Evolutionary conservation across 2,888 invertebrate species (phyloP).

Genomic region (Hesperia comma): DNA sequence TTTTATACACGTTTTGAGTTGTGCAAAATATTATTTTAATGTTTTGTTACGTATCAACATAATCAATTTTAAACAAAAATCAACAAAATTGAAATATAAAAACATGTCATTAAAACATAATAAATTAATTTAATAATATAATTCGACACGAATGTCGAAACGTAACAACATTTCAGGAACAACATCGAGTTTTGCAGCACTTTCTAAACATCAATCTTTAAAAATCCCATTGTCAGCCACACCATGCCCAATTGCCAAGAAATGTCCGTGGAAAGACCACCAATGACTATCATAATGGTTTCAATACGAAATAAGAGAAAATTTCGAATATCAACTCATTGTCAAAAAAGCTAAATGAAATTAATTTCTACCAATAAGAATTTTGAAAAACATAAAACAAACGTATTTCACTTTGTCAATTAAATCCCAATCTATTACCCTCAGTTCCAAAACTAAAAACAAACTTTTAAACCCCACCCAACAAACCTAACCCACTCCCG

Average conservation of each 20-base stretch:
- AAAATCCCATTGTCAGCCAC: conserved; percentile 41
- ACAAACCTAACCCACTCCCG: too few species aligned
- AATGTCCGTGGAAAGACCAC: conserved; percentile 40
- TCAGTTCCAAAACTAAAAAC: too few species aligned
- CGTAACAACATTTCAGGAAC: conserved; percentile 27
- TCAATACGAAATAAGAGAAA: conserved; percentile 8
- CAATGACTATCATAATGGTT: conserved; percentile 52
- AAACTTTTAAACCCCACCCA: too few species aligned
- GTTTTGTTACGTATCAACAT: conserved; percentile 10
- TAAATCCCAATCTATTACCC: too few species aligned
- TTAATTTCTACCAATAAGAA: too few species aligned
- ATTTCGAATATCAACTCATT: not conserved
- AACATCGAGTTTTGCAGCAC: conserved; percentile 19
- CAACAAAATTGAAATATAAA: not conserved
- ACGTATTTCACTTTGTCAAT: too few species aligned
- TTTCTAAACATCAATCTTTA: conserved; percentile 36
- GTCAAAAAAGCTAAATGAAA: too few species aligned
- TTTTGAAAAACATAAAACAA: too few species aligned
- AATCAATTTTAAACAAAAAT: too few species aligned
- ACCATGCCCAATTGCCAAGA: conserved; percentile 47
- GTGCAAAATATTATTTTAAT: conserved; percentile 5
- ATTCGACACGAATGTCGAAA: conserved; percentile 6
- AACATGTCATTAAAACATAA: not conserved
- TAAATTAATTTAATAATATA: not conserved
- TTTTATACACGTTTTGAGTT: not conserved